A percentile compares a stretch with the other conserved stretches of the same genome.
Evolutionary conservation across 2,888 invertebrate species (phyloP).

Genomic region (Caenorhabditis sinica): DNA sequence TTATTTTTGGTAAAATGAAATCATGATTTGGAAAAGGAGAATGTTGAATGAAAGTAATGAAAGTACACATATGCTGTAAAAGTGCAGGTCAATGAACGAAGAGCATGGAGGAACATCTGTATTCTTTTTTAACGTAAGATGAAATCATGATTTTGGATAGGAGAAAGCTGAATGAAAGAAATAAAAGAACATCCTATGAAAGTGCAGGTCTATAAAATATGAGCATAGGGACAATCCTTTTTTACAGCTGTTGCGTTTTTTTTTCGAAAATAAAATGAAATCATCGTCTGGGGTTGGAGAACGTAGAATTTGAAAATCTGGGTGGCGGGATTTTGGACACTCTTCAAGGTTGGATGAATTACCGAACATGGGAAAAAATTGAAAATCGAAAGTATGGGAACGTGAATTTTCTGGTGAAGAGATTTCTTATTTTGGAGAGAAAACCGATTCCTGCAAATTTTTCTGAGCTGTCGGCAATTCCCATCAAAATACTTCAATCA

Average conservation of each 20-base stretch:
- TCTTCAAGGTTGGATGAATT: constrained; percentile 5
- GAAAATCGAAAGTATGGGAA: constrained; percentile 40
- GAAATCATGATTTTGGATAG: no score
- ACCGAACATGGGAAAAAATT: not conserved
- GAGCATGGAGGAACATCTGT: no score
- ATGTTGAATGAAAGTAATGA: no score
- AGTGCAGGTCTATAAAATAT: no score
- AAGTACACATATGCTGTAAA: no score
- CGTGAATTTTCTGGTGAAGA: constrained; percentile 7
- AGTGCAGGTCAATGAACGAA: no score
- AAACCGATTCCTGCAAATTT: constrained; percentile 8
- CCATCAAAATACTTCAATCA: constrained; percentile 26
- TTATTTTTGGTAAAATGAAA: not conserved
- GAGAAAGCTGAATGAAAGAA: no score
- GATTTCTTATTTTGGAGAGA: not conserved
- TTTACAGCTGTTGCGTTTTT: no score
- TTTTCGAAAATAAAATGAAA: no score
- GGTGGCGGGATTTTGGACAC: not conserved
- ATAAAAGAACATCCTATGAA: no score
- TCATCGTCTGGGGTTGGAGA: not conserved
- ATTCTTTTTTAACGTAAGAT: no score
- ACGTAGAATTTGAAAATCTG: not conserved
- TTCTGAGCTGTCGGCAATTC: not conserved
- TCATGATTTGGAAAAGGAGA: not conserved
- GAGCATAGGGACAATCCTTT: no score